Base-by-base conservation (phyloP, 92 coral and sea anemone genomes). In the Epizoanthus stellaris region DNA sequence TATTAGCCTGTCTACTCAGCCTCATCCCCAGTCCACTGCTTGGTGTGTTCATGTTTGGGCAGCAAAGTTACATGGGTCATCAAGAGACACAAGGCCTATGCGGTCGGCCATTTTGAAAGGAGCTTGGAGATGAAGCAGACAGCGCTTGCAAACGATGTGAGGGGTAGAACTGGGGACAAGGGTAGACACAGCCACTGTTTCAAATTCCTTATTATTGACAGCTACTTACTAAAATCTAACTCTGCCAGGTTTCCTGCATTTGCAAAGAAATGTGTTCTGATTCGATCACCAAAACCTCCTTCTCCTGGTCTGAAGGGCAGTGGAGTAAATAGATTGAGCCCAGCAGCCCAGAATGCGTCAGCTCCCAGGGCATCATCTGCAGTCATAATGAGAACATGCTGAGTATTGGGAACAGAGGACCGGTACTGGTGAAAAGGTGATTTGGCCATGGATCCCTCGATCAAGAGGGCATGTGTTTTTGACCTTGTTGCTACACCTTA, bases 221-320 rank as follows among this genome's bases (percentile, higher is more conserved):
- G 7, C 0, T 62, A 67, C 95, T 57, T 89, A 94, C 98, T 65
- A 20, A 59, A 76, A 83, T 89, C 87, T 30, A 92, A 57, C 12
- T 88, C 20, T 16, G 84, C 47, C 14, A 96, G 92, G 83, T 96
- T 94, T 19, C 99, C 99, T 64, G 92, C 94, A 67, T 93, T 96
- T 9, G 90, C 59, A 82, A 96, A 96, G 38, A 89, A 58, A 82
- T 96, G 99, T 9, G 99, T 94, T 68, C 91, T 95, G 80, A 96
- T 82, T 39, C 95, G 90, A 72, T 96, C 98, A 56, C 97, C 94
- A 76, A 96, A 85, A 67, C 99, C 86, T 56, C 96, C 99, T 57
- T 90, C 85, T 52, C 92, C 92, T 2, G 99, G 99, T 86, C 99
- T 84, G 82, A 96, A 96, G 54, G 99, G 99, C 38, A 96, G 83